Conservation (phyloP, 2,888 invertebrate genomes). For the Drosophila pullipes region DNA sequence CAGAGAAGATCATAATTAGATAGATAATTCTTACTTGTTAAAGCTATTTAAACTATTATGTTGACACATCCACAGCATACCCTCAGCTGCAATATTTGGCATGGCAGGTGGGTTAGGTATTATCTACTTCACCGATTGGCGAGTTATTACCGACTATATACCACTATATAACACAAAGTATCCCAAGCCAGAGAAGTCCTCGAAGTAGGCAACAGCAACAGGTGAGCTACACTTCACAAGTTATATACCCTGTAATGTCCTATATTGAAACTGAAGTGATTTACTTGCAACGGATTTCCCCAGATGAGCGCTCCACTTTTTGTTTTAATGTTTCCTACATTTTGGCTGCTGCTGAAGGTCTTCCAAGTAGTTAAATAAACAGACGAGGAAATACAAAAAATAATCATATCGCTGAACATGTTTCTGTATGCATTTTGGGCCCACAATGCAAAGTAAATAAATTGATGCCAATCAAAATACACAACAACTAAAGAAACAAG, state of each 20-base stretch:
- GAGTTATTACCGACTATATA: constrained; percentile 52
- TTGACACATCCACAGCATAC: constrained; percentile 44
- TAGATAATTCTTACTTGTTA: not conserved
- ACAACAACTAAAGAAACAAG: constrained; percentile 20
- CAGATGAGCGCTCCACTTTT: not conserved
- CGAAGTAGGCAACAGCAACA: not conserved
- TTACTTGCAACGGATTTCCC: not conserved
- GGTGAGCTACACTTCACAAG: not conserved
- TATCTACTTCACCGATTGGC: constrained; percentile 66
- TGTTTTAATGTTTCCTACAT: constrained; percentile 12
- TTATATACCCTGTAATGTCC: not conserved
- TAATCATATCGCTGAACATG: constrained; percentile 11
- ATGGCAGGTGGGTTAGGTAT: constrained; percentile 47
- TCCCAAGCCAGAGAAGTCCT: constrained; percentile 37
- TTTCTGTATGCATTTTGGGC: constrained; percentile 36
- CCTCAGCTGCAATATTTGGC: constrained; percentile 56
- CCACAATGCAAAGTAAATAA: constrained; percentile 58
- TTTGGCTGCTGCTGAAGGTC: constrained; percentile 37
- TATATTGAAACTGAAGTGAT: not conserved
- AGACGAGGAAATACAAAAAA: constrained; percentile 20
- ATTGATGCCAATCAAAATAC: constrained; percentile 52
- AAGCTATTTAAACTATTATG: not conserved
- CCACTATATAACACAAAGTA: constrained; percentile 70
- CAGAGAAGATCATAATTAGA: no score
- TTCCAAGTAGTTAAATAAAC: constrained; percentile 35